Evolutionary conservation across 2,797 vertebrate species (phyloP), one percentile per base, ranked within the genome.

Genomic region (Acanthiza pusilla): DNA sequence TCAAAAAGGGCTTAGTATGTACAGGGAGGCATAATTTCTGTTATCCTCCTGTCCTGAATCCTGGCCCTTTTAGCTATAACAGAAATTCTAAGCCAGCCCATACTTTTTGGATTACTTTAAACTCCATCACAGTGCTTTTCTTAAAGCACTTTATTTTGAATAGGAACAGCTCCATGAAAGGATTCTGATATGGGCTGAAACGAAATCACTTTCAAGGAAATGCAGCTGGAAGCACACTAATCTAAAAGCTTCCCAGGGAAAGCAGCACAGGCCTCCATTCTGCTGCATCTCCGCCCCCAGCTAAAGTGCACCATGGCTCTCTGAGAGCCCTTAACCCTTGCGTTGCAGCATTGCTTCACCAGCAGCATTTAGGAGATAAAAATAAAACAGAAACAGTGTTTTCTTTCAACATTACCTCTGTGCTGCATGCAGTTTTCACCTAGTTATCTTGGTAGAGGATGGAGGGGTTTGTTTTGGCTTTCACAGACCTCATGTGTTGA

Each of bases 181-280:
- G 85, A 91, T 55, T 96, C 81, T 92, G 79, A 75, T 58, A 96
- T 62, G 66, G 70, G 80, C 88, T 89, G 96, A 95, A 97, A 95
- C 42, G 61, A 87, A 97, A 97, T 94, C 93, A 76, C 58, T 91
- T 95, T 93, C 67, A 93, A 97, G 93, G 88, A 96, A 96, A 96
- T 94, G 82, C 85, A 72, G 65, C 86, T 96, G 96, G 91, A 97
- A 96, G 82, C 48, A 50, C 34, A 32, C 70, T 90, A 88, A 96
- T 81, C 62, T 82, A 34, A 94, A 91, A 84, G 72, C 92, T 94
- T 93, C 89, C 89, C 87, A 88, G 78, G 89, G 67, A 75, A 73
- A 85, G 78, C 60, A 91, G 86, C 29, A 78, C 89, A 94, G 68
- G 74, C 77, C 0, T 85, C 45, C 94, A 85, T 97, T 96, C 93